Percentiles rank a stretch among this genome's conserved stretches.
Evolutionary conservation across 2,888 invertebrate species (phyloP).

Genomic region (Temnothorax unifasciatus): DNA sequence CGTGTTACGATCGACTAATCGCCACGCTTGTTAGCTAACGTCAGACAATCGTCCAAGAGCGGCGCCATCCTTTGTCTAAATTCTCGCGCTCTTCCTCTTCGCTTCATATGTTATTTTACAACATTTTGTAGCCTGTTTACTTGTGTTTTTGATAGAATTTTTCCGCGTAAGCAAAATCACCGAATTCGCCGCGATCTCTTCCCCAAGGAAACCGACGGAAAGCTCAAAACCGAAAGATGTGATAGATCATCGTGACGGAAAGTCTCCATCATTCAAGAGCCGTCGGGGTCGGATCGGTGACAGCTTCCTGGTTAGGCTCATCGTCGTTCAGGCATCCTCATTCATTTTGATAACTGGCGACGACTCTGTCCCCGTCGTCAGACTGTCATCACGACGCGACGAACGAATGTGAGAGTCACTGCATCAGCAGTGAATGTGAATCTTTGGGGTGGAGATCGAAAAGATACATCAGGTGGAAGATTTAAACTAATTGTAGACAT

Average conservation of each 20-base stretch:
- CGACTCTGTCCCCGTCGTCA: slow-evolving; percentile 30
- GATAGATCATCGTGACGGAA: slow-evolving; percentile 64
- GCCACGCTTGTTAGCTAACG: slow-evolving; percentile 68
- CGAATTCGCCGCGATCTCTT: slow-evolving; percentile 43
- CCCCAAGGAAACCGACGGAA: slow-evolving; percentile 32
- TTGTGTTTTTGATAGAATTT: slow-evolving; percentile 59
- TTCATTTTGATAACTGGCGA: slow-evolving; percentile 1
- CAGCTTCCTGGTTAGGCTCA: slow-evolving; percentile 55
- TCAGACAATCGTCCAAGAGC: slow-evolving; percentile 72
- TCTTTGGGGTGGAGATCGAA: slow-evolving; percentile 61
- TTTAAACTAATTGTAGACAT: slow-evolving; percentile 44
- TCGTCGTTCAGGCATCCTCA: neutral
- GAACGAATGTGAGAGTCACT: slow-evolving; percentile 59
- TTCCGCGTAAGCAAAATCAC: slow-evolving; percentile 48
- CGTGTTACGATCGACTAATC: slow-evolving; percentile 57
- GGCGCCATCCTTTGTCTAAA: slow-evolving; percentile 83
- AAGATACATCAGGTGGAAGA: slow-evolving; percentile 65
- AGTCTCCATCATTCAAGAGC: slow-evolving; percentile 50
- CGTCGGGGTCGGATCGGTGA: slow-evolving; percentile 39
- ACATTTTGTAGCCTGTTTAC: slow-evolving; percentile 58
- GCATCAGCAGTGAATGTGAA: slow-evolving; percentile 67
- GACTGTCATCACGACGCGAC: slow-evolving; percentile 56
- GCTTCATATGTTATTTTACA: slow-evolving; percentile 70
- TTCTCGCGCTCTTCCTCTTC: slow-evolving; percentile 68
- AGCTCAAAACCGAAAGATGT: slow-evolving; percentile 63